Percentiles rank a stretch among this genome's conserved stretches.
phyloP scores from a whole-genome alignment of 2,888 invertebrate genomes.

The Scrobipalpa atriplicella region DNA sequence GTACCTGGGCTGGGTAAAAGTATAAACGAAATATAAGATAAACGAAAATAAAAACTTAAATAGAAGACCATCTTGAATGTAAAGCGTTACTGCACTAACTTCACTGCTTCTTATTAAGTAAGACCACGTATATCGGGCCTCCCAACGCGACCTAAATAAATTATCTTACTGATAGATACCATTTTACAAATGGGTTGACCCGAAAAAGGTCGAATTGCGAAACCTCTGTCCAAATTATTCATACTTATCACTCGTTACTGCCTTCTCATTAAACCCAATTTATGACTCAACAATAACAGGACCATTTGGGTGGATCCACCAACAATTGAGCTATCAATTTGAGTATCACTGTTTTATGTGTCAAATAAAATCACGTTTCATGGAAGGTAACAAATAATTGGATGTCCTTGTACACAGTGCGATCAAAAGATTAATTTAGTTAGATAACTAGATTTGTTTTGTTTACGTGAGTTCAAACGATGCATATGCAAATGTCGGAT shows the following conservation, averaged over 20 bases:
- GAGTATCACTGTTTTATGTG: conserved; percentile 2
- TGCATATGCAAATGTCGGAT: background rate
- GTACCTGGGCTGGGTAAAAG: no score
- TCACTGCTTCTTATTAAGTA: background rate
- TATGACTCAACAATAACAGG: conserved; percentile 16
- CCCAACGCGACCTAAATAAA: background rate
- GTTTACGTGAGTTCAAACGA: no score
- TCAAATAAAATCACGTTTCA: background rate
- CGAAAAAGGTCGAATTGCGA: conserved; percentile 11
- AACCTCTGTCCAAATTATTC: conserved; percentile 14
- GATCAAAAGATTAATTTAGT: background rate
- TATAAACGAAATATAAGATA: no score
- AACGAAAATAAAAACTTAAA: no score
- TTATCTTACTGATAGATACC: conserved; percentile 9
- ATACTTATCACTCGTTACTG: conserved; percentile 16
- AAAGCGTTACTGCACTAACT: no score
- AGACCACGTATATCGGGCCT: background rate
- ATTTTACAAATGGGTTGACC: conserved; percentile 17
- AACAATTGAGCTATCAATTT: conserved; percentile 13
- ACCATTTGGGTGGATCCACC: background rate
- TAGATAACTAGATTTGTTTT: background rate
- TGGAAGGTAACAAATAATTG: background rate
- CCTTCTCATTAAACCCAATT: conserved; percentile 10
- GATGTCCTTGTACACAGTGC: background rate
- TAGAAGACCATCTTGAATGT: no score